Base-by-base conservation (phyloP, 2,797 vertebrate species). In the Sebastes reedi region DNA sequence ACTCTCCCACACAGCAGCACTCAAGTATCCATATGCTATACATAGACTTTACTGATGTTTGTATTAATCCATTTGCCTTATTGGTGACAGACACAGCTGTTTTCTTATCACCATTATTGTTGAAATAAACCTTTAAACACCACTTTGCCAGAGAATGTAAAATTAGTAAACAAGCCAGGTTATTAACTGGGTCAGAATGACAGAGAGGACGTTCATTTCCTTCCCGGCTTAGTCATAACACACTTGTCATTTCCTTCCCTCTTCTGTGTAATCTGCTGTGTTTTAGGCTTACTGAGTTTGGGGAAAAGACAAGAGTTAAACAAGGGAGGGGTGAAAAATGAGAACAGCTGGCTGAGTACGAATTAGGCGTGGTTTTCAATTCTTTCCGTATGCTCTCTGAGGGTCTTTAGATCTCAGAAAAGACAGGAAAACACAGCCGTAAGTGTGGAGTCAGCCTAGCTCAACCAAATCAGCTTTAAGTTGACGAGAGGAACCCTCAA, bases 241-340 rank as follows among this genome's bases (percentile, higher is more conserved):
- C 12, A 22, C 29, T 75, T 14, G 32, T 76, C 75, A 89, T 89
- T 91, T 91, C 82, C 86, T 81, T 29, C 42, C 3, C 8, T 58
- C 36, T 25, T 81, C 65, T 52, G 16, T 56, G 60, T 34, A 18
- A 84, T 85, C 72, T 77, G 30, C 11, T 67, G 5, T 42, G 20
- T 79, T 29, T 30, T 62, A 8, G 76, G 18, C 55, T 91, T 91
- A 90, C 92, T 88, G 94, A 94, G 24, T 85, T 77, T 82, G 42
- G 25, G 14, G 36, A 27, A 42, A 25, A 29, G 46, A 80, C 4
- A 52, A 46, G 22, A 66, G 64, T 30, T 54, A 68, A 69, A 36
- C 16, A 54, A 29, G 67, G 89, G 80, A 83, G 85, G 77, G 55
- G 12, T 70, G 77, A 62, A 87, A 84, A 77, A 58, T 46, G 72